Conservation (phyloP, 2,888 invertebrate species). For the Orthosia gothica region DNA sequence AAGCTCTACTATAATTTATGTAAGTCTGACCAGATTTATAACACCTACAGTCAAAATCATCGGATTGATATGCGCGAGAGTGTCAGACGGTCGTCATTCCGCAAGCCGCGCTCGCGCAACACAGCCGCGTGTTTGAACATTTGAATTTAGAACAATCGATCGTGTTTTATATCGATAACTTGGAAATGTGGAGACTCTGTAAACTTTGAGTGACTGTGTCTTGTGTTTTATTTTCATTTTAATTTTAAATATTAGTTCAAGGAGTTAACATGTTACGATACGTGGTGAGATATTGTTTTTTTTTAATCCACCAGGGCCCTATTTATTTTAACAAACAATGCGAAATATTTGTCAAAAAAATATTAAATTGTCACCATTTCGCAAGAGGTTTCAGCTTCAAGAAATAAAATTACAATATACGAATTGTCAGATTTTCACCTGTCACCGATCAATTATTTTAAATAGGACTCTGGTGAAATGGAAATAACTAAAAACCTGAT, state of each 20-base stretch:
- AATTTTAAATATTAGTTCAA: not conserved
- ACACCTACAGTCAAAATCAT: conserved; percentile 22
- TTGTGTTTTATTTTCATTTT: conserved; percentile 33
- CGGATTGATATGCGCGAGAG: conserved; percentile 46
- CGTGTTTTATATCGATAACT: conserved; percentile 52
- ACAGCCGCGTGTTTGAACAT: conserved; percentile 39
- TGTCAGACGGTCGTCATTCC: conserved; percentile 47
- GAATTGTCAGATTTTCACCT: not conserved
- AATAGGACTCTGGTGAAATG: not conserved
- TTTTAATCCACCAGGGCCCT: not conserved
- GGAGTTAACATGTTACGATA: conserved; percentile 62
- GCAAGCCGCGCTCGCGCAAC: conserved; percentile 44
- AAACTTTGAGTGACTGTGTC: conserved; percentile 54
- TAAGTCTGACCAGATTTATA: not conserved
- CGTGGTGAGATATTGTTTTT: conserved; percentile 62
- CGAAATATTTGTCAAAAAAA: not conserved
- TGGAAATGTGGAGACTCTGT: conserved; percentile 12
- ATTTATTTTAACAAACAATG: not conserved
- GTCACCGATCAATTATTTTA: not conserved
- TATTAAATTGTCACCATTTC: not conserved
- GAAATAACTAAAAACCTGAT: not conserved
- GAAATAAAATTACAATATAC: no score
- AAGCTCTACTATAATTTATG: not conserved
- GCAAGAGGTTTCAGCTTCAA: no score
- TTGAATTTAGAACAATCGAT: conserved; percentile 48